Evolutionary conservation across 2,113 vertebrate species (phyloP).

Genomic region (Lagenorhynchus albirostris): DNA sequence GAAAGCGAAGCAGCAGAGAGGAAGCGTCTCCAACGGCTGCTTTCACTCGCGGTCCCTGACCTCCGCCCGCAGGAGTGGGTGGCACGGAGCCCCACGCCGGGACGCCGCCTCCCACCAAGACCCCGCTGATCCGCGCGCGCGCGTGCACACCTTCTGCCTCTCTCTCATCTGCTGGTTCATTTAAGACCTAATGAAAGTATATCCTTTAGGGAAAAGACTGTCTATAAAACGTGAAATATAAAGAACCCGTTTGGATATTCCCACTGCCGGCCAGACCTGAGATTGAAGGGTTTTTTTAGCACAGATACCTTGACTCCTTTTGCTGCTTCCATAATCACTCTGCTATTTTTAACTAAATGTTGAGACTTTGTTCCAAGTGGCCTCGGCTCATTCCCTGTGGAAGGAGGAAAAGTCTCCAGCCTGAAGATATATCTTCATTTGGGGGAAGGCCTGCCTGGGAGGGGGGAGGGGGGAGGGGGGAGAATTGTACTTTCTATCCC

Average conservation of each 20-base stretch:
- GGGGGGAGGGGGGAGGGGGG: too few species aligned
- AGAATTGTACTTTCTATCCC: slow-evolving; percentile 2
- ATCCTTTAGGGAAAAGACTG: slow-evolving; percentile 63
- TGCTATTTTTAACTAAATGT: slow-evolving; percentile 35
- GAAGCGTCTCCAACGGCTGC: background rate
- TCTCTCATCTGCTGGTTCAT: slow-evolving; percentile 53
- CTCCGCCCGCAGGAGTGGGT: background rate
- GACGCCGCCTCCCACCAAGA: background rate
- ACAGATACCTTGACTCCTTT: slow-evolving; percentile 24
- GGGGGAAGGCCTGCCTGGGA: background rate
- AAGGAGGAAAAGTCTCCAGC: background rate
- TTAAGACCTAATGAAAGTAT: slow-evolving; percentile 73
- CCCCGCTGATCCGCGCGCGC: background rate
- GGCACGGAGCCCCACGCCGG: background rate
- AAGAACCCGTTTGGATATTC: slow-evolving; percentile 32
- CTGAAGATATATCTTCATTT: slow-evolving; percentile 16
- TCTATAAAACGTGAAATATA: slow-evolving; percentile 71
- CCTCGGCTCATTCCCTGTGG: background rate
- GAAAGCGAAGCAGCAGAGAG: background rate
- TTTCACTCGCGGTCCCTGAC: background rate
- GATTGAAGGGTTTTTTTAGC: background rate
- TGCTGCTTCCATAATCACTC: background rate
- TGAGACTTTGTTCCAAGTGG: slow-evolving; percentile 26
- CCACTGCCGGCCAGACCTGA: background rate
- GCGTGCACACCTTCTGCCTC: background rate